These are phyloP conservation scores for Mythimna albipuncta DNA, from an alignment of 2,888 invertebrate genomes.

Conservation along the genomic window DNA sequence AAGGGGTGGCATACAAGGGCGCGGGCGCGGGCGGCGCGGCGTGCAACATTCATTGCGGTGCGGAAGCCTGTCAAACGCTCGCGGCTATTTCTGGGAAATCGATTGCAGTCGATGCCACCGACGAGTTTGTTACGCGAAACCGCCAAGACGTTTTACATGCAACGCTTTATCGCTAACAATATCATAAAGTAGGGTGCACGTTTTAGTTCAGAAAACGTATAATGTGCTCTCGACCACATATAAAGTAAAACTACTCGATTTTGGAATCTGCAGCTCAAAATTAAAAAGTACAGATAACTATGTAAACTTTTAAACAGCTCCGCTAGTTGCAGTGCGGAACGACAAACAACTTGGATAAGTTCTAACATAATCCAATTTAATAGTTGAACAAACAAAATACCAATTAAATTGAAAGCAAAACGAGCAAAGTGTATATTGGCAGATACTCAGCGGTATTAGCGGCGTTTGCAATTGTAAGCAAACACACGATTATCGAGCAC, in stretches of 20 bases:
- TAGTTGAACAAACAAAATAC: slow-evolving; percentile 73
- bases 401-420: slow-evolving; percentile 79
- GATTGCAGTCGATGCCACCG: slow-evolving; percentile 76
- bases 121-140: slow-evolving; percentile 62
- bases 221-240: slow-evolving; percentile 5
- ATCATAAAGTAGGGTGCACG: slow-evolving; percentile 1
- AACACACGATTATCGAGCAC: slow-evolving; percentile 80
- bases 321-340: slow-evolving; percentile 55
- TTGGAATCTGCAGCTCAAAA: slow-evolving; percentile 45
- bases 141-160: slow-evolving; percentile 67
- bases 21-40: slow-evolving; percentile 60
- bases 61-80: slow-evolving; percentile 77
- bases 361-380: slow-evolving; percentile 67
- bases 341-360: slow-evolving; percentile 61
- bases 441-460: slow-evolving; percentile 79
- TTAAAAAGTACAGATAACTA: slow-evolving; percentile 46
- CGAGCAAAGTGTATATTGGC: slow-evolving; percentile 79
- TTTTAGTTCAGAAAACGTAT: slow-evolving; percentile 7
- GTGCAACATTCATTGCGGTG: slow-evolving; percentile 81
- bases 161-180: slow-evolving; percentile 49
- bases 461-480: slow-evolving; percentile 85
- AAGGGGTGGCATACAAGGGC: slow-evolving; percentile 74
- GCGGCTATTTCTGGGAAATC: slow-evolving; percentile 84
- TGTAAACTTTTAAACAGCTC: slow-evolving; percentile 56
- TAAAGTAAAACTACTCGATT: slow-evolving; percentile 28